These are phyloP conservation scores for Pelecanus crispus DNA, from an alignment of 2,113 vertebrate species.

Conservation along the genomic window DNA sequence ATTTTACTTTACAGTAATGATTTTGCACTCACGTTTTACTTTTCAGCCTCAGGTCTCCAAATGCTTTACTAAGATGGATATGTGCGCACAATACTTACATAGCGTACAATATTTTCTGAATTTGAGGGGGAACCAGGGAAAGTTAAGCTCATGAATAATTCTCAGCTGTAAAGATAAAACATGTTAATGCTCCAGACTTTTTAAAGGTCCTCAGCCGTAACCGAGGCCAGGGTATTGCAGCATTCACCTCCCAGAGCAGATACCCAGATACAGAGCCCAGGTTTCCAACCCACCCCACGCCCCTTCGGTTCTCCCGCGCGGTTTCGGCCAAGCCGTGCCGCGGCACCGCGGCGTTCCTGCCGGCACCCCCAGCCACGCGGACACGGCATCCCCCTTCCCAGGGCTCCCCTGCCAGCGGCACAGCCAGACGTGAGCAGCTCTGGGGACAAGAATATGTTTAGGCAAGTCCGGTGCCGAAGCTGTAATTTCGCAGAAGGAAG, in stretches of 20 bases:
- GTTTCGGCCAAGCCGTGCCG: slow-evolving; percentile 23
- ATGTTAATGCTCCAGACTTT: neutral
- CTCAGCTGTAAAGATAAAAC: too few species aligned
- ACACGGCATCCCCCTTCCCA: slow-evolving; percentile 30
- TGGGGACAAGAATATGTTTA: neutral
- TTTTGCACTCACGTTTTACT: neutral
- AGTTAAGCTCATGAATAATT: too few species aligned
- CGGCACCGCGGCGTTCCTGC: slow-evolving; percentile 61
- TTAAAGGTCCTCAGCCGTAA: neutral
- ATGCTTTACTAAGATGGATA: neutral
- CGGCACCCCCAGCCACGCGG: slow-evolving; percentile 45
- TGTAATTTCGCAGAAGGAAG: neutral
- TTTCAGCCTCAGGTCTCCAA: neutral
- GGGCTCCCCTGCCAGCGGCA: neutral
- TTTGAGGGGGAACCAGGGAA: neutral
- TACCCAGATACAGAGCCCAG: neutral
- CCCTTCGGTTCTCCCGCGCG: neutral
- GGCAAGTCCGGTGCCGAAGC: neutral
- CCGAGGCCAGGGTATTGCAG: rapidly evolving
- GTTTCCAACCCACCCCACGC: neutral
- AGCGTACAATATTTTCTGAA: neutral
- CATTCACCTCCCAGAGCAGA: neutral
- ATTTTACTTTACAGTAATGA: neutral
- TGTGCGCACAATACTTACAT: too few species aligned
- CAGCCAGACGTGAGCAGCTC: neutral